Evolutionary conservation across 2,113 vertebrate species (phyloP).

Genomic region (Saccopteryx bilineata): DNA sequence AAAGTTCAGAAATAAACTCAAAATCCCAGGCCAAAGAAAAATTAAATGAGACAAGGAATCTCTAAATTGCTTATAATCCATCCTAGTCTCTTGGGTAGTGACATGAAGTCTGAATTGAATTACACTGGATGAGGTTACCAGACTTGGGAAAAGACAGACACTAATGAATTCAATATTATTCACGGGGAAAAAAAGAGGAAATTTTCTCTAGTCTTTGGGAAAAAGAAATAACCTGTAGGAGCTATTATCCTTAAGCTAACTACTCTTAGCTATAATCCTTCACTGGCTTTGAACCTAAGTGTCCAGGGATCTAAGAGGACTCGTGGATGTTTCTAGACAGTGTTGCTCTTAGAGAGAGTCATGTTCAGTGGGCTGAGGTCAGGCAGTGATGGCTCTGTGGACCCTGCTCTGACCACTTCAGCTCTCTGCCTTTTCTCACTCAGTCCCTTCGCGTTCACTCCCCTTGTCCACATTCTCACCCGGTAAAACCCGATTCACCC

Average conservation of each 20-base stretch:
- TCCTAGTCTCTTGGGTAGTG: conserved; percentile 72
- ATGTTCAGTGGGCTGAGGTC: neutral
- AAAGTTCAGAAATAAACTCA: conserved; percentile 74
- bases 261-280: neutral
- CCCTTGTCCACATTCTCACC: neutral
- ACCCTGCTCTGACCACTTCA: neutral
- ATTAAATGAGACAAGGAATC: conserved; percentile 81
- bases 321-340: neutral
- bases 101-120: conserved; percentile 79
- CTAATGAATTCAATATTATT: conserved; percentile 71
- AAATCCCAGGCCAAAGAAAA: conserved; percentile 65
- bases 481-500: neutral
- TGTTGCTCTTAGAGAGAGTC: neutral
- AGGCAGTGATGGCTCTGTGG: neutral
- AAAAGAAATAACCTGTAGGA: conserved; percentile 52
- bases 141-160: conserved; percentile 65
- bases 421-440: conserved; percentile 11
- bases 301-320: neutral
- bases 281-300: conserved; percentile 18
- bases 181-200: neutral
- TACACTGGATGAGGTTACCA: conserved; percentile 67
- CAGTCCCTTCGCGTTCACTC: neutral
- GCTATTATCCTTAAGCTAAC: conserved; percentile 31
- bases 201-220: conserved; percentile 24
- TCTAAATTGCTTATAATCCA: conserved; percentile 83